Base-by-base conservation (phyloP, 2,113 vertebrate genomes). In the Furnarius figulus region DNA sequence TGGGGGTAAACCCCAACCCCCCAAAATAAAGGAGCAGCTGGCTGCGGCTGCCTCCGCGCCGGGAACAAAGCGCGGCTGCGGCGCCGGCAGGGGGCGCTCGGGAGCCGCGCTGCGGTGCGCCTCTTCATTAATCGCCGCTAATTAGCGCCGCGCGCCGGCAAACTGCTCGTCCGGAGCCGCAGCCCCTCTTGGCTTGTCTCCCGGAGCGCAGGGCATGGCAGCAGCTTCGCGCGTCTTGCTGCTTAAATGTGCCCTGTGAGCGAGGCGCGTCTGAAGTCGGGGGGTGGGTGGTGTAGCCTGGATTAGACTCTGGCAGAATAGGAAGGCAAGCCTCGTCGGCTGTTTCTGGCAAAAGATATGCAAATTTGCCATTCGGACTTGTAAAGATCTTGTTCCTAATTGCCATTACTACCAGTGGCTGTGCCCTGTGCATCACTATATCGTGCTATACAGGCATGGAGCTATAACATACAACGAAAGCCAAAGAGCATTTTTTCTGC, bases 61-160 rank as follows among this genome's bases (percentile, higher is more conserved):
- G 49, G 27, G 68, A 95, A 95, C 84, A 96, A 95, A 96, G 95
- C 39, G 52, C 10, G 52, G 24, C 73, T 88, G 97, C 96, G 82
- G 24, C 72, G 89, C 92, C 84, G 31, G 31, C 23, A 77, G 52
- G 28, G 44, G 67, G 93, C 97, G 76, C 91, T 87, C 82, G 97
- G 91, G 94, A 28, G 5, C 53, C 39, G n/a, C n/a, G 3, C 0
- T 3, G 5, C 19, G 5, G 44, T 0, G 18, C 4, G 28, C 21
- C 1, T 2, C 21, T 25, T 12, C 3, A 1, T 5, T 21, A 11
- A 2, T 4, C 4, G 9, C 44, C 2, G 44, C 28, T 3, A 0
- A 35, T 37, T 2, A 24, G 65, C 1, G 6, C 40, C 10, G 80
- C 6, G 6, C 44, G 8, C 42, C 5, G 1, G 55, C 70, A 0